Conservation (phyloP, 2,797 vertebrate genomes). For the Premnoplex brunnescens region DNA sequence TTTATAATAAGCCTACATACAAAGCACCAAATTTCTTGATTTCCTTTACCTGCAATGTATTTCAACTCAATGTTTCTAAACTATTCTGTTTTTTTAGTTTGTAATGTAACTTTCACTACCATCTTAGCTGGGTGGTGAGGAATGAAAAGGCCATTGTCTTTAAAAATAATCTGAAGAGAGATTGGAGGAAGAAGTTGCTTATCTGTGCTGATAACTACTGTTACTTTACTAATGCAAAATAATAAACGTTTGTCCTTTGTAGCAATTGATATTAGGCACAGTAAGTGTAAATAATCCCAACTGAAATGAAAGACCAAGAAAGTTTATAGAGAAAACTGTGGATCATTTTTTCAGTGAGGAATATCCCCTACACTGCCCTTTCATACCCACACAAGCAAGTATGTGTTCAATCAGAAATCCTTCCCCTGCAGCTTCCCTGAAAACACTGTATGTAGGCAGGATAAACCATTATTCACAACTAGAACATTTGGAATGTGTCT, state of each 20-base stretch:
- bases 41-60: background rate
- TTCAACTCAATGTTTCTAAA: background rate
- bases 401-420: background rate
- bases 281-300: background rate
- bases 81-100: background rate
- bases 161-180: background rate
- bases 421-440: background rate
- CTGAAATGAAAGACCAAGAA: background rate
- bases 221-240: background rate
- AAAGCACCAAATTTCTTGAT: background rate
- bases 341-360: background rate
- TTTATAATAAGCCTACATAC: background rate
- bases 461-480: background rate
- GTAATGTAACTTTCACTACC: background rate
- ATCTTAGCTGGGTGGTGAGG: background rate
- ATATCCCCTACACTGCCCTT: background rate
- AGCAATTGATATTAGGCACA: background rate
- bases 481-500: background rate
- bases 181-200: background rate
- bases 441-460: background rate
- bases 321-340: background rate
- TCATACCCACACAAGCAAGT: slow-evolving; percentile 3
- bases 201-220: background rate
- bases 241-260: background rate
- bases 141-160: background rate